Percentiles rank a stretch among this genome's conserved stretches.
These are phyloP conservation scores for Leucophenga maculata DNA, from an alignment of 2,888 invertebrate genomes.

Conservation along the genomic window DNA sequence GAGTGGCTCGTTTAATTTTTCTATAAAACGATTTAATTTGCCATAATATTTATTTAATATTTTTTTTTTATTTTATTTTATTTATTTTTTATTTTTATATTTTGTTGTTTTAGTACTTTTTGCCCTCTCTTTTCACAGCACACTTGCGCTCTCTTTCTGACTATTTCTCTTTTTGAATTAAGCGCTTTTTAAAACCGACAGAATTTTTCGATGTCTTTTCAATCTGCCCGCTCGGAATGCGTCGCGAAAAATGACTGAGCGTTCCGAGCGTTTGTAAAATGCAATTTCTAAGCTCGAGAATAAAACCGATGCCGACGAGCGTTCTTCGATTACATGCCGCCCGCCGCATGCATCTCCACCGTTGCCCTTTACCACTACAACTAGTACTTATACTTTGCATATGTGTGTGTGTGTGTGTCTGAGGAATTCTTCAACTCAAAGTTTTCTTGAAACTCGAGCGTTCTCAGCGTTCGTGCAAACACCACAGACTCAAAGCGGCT, in stretches of 20 bases:
- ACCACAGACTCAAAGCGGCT: too few species aligned
- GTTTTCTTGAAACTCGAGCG: too few species aligned
- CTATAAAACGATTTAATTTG: background rate
- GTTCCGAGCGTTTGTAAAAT: constrained; percentile 25
- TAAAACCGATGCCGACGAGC: background rate
- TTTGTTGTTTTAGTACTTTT: constrained; percentile 25
- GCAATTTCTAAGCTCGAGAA: constrained; percentile 58
- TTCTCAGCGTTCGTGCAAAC: too few species aligned
- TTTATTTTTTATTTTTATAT: constrained; percentile 26
- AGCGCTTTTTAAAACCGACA: background rate
- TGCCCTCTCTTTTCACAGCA: background rate
- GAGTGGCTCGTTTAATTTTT: too few species aligned
- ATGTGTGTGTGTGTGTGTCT: too few species aligned
- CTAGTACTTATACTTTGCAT: too few species aligned
- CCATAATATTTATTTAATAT: constrained; percentile 4
- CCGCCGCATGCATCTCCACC: background rate
- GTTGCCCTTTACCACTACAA: too few species aligned
- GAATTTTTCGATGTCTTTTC: background rate
- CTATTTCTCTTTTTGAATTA: background rate
- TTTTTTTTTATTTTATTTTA: background rate
- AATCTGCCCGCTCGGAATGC: constrained; percentile 40
- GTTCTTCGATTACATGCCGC: constrained; percentile 8
- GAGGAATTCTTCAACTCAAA: too few species aligned
- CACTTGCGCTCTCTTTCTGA: background rate
- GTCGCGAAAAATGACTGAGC: constrained; percentile 58